These are phyloP conservation scores for Branchinecta lindahli DNA, from an alignment of 1,140 invertebrate genomes.

Conservation along the genomic window DNA sequence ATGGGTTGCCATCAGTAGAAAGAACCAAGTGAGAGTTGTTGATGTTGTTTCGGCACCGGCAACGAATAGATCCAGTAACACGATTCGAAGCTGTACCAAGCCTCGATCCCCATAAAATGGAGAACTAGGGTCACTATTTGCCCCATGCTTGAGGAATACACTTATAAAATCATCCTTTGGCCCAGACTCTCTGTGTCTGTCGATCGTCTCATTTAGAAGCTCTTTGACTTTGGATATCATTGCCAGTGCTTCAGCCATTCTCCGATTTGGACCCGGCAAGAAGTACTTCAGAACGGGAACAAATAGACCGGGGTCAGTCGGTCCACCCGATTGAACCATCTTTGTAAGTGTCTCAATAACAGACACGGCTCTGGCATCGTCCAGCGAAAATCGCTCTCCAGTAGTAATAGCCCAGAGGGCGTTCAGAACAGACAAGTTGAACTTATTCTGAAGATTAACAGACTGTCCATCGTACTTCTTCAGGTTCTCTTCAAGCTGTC, in stretches of 20 bases:
- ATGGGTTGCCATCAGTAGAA: neutral
- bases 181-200: neutral
- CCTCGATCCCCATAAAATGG: too few relatives aligned
- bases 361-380: neutral
- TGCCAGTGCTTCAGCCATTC: too few relatives aligned
- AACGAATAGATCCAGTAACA: neutral
- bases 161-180: neutral
- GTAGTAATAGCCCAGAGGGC: conserved; percentile 17
- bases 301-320: too few relatives aligned
- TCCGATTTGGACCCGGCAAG: too few relatives aligned
- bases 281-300: too few relatives aligned
- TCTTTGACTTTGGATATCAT: neutral
- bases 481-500: conserved; percentile 19
- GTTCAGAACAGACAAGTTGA: conserved; percentile 16
- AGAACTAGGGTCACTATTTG: too few relatives aligned
- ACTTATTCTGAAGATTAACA: conserved; percentile 12
- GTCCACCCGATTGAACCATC: too few relatives aligned
- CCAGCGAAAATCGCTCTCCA: conserved; percentile 14
- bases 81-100: neutral
- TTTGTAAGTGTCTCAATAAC: too few relatives aligned
- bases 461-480: conserved; percentile 8
- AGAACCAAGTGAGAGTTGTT: neutral
- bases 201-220: conserved; percentile 21
- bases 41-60: conserved; percentile 9
- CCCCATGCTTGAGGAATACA: too few relatives aligned